Evolutionary conservation across 2,888 invertebrate genomes (phyloP), one percentile per base, ranked within the genome.

Genomic region (Hartigia nigra): DNA sequence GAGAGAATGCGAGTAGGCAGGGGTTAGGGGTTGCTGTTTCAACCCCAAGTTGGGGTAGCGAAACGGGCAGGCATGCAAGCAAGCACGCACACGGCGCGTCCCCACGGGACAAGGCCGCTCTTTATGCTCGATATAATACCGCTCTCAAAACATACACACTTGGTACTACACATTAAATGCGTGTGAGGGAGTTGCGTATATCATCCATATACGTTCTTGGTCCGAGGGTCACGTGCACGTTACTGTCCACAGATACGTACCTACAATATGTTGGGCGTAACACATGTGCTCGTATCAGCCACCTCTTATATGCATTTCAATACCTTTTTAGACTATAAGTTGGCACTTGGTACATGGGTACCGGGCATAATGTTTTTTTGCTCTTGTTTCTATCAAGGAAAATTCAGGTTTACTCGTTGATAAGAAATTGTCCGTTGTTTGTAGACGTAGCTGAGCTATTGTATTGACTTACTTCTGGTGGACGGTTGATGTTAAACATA

Each of bases 91-190:
- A 87, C 86, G 86, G 80, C 87, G 82, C 81, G 86, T 84, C 88
- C 91, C 90, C 90, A 80, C 82, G 91, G 90, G 91, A 91, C 90
- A 82, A 86, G 88, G 89, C 86, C 89, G 89, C 91, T 91, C 91
- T 91, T 91, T 91, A 91, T 91, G 91, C 91, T 91, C 91, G 91
- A 91, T 91, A 91, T 91, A 91, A 91, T 91, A 90, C 91, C 90
- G 90, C 90, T 91, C 91, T 91, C 89, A 91, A 91, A 91, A 91
- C 91, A 91, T 91, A 91, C 91, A 91, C 90, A 90, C 90, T 90
- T 90, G 55, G 55, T 55, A 55, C 23, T 55, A 23, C 55, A 23
- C 55, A 55, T 55, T 55, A 55, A 55, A 55, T 55, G 55, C 55
- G 55, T 55, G 55, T 55, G 55, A 55, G 55, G 55, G 23, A 55